Base-by-base conservation (phyloP, 2,888 invertebrate genomes). In the Sesia apiformis region DNA sequence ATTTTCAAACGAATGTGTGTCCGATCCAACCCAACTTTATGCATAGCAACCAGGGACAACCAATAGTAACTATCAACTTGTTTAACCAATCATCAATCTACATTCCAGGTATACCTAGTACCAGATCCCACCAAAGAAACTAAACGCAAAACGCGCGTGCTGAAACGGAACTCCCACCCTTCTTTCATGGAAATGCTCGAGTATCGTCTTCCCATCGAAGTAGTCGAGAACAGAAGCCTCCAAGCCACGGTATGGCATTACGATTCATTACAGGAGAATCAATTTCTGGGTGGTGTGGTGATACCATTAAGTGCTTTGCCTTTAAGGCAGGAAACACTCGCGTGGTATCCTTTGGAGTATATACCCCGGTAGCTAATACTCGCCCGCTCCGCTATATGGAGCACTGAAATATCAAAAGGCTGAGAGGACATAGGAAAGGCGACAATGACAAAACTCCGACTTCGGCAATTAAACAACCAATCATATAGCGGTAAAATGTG, bases 171-270 rank as follows among this genome's bases (percentile, higher is more conserved):
- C 74, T 96, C 96, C 69, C 97, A 98, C 81, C 99, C 99, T 0
- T 97, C 98, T 23, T 99, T 98, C 84, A 98, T 99, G 96, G 97
- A 98, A 91, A 97, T 97, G 95, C 88, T 98, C 77, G 96, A 96
- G 74, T 98, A 98, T 72, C 92, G 97, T 58, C 92, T 97, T 88
- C 93, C 96, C 0, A 72, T 96, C 60, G 96, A 97, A 52, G 92
- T 94, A 49, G 92, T 98, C 8, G 91, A 92, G 72, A 91, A 90
- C 62, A 91, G 96, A 52, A 92, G 91, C 5, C 84, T 98, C n/a
- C 96, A 97, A 78, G 97, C 97, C 0, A 97, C 98, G 0, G 95
- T 98, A 5, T 98, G 98, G 98, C 95, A 96, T 76, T 96, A 97
- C 80, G 98, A 98, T 78, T 93, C 96, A 0, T 83, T 98, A 49